A percentile compares a stretch with the other conserved stretches of the same genome.
Conservation (phyloP, 1,140 invertebrate species). For the Cydia splendana region DNA sequence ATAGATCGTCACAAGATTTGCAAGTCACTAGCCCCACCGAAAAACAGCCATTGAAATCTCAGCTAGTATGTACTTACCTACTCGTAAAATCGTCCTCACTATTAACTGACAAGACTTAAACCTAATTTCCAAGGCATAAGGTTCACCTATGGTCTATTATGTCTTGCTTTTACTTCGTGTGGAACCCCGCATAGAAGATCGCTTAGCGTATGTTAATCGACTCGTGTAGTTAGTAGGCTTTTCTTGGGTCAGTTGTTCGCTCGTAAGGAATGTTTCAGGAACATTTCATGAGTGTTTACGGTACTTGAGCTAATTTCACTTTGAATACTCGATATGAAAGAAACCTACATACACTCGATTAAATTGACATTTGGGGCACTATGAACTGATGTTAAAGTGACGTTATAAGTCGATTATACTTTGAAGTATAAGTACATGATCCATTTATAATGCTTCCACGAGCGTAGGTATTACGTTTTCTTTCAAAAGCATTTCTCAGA, state of each 20-base stretch:
- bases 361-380: not conserved
- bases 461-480: too few species aligned
- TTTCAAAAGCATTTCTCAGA: too few species aligned
- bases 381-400: not conserved
- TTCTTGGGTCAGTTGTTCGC: constrained; percentile 15
- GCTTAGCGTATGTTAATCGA: constrained; percentile 14
- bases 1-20: too few species aligned
- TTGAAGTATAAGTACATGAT: not conserved
- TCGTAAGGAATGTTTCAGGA: constrained; percentile 3
- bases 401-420: not conserved
- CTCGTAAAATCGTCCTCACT: too few species aligned
- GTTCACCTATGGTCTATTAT: too few species aligned
- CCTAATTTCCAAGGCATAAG: too few species aligned
- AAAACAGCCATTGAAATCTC: too few species aligned
- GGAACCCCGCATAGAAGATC: not conserved
- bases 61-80: too few species aligned
- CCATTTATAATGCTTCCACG: not conserved
- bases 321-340: not conserved
- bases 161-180: too few species aligned
- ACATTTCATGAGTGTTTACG: constrained; percentile 7
- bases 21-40: too few species aligned
- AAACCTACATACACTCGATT: not conserved
- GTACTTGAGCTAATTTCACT: not conserved
- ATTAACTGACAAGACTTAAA: too few species aligned
- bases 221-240: not conserved